These are phyloP conservation scores for Cryptoblepharus egeriae DNA, from an alignment of 2,797 vertebrate genomes.

Conservation along the genomic window DNA sequence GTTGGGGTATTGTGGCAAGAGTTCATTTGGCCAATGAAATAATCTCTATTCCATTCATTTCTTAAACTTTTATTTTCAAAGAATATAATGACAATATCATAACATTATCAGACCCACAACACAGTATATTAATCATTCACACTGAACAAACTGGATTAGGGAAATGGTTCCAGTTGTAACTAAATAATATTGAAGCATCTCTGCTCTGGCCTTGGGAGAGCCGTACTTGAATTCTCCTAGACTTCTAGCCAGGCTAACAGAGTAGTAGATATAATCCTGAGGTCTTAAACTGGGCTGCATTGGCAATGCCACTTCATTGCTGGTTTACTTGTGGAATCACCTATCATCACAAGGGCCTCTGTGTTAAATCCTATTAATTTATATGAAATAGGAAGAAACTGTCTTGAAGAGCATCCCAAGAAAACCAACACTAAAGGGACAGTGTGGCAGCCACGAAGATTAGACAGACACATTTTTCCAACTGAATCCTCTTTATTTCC, in stretches of 20 bases:
- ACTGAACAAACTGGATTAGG: slow-evolving; percentile 28
- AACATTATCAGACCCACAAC: slow-evolving; percentile 5
- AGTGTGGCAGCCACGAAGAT: not conserved
- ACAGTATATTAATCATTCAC: slow-evolving; percentile 37
- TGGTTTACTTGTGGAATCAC: not conserved
- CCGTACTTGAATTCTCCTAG: slow-evolving; percentile 26
- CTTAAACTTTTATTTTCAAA: slow-evolving; percentile 62
- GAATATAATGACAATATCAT: slow-evolving; percentile 30
- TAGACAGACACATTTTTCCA: not conserved
- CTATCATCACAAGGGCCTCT: not conserved
- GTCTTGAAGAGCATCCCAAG: not conserved
- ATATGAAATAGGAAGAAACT: not conserved
- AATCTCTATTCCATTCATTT: slow-evolving; percentile 13
- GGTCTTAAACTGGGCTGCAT: not conserved
- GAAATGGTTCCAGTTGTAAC: slow-evolving; percentile 71
- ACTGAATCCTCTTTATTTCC: not conserved
- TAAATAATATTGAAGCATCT: slow-evolving; percentile 71
- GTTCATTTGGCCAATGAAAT: not conserved
- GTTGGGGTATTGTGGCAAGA: not conserved
- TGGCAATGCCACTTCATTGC: not conserved
- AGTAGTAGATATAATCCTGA: not conserved
- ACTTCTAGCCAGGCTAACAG: slow-evolving; percentile 31
- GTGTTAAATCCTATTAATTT: not conserved
- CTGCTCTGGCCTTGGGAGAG: slow-evolving; percentile 33
- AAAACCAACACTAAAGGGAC: slow-evolving; percentile 1